These are phyloP conservation scores for Porphyrio hochstetteri DNA, from an alignment of 2,113 vertebrate species.

Conservation along the genomic window DNA sequence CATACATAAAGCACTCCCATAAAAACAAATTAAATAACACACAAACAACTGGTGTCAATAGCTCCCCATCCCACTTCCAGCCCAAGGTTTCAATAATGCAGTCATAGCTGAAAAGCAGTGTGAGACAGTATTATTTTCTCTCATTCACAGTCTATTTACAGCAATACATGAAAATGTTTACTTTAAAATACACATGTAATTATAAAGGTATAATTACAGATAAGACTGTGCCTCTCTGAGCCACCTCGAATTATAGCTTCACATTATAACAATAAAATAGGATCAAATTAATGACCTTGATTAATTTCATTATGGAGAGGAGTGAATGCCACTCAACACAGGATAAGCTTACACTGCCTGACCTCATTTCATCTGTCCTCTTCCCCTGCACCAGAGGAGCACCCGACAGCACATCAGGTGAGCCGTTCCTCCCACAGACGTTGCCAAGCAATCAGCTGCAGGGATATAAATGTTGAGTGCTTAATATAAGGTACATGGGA, in stretches of 20 bases:
- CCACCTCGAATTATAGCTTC: constrained; percentile 30
- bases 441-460: constrained; percentile 49
- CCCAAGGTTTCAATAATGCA: background rate
- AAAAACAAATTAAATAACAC: background rate
- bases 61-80: background rate
- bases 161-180: constrained; percentile 28
- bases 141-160: background rate
- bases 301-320: constrained; percentile 30
- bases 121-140: background rate
- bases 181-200: constrained; percentile 45
- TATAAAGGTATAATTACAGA: constrained; percentile 50
- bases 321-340: rapidly evolving
- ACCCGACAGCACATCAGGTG: constrained; percentile 13
- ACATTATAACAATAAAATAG: constrained; percentile 30
- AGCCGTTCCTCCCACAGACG: background rate
- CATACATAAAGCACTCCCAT: background rate
- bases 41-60: background rate
- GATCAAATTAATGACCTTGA: constrained; percentile 31
- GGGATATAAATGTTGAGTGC: constrained; percentile 29
- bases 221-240: constrained; percentile 6
- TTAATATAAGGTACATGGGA: background rate
- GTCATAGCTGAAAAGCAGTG: background rate
- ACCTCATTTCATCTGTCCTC: constrained; percentile 4
- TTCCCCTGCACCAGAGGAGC: background rate
- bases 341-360: background rate